Evolutionary conservation across 1,140 invertebrate genomes (phyloP).

Genomic region (Lepidurus packardi): DNA sequence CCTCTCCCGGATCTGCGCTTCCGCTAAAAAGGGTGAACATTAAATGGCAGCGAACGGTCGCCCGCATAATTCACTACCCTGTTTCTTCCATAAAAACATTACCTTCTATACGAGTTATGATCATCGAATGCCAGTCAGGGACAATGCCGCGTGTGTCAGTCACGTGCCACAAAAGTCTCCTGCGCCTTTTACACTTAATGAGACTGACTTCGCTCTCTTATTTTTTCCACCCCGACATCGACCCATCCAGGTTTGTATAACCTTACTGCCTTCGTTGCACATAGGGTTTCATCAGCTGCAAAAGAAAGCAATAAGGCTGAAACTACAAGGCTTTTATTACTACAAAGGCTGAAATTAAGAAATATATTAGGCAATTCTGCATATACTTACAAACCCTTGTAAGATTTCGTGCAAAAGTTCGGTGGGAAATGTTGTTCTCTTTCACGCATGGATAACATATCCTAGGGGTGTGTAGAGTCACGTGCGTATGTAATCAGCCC

Average conservation of each 20-base stretch:
- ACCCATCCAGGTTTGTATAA: no score
- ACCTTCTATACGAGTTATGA: background rate
- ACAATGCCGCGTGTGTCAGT: background rate
- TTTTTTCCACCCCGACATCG: background rate
- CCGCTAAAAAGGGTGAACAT: background rate
- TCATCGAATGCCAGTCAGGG: conserved; percentile 6
- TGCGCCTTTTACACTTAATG: background rate
- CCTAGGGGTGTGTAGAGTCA: conserved; percentile 3
- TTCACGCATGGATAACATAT: background rate
- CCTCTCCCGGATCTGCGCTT: background rate
- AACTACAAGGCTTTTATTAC: no score
- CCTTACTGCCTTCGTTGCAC: no score
- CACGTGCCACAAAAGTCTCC: background rate
- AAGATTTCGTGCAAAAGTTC: background rate
- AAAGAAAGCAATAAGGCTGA: no score
- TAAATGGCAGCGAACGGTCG: background rate
- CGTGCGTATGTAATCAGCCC: conserved; percentile 4
- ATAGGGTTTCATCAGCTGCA: no score
- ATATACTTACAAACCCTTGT: background rate
- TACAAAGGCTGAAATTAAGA: no score
- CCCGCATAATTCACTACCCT: conserved; percentile 5
- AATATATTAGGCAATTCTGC: background rate
- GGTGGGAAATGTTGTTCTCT: background rate
- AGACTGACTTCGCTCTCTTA: background rate
- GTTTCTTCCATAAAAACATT: background rate